Base-by-base conservation (phyloP, 2,888 invertebrate genomes). In the Schizaphis graminum region DNA sequence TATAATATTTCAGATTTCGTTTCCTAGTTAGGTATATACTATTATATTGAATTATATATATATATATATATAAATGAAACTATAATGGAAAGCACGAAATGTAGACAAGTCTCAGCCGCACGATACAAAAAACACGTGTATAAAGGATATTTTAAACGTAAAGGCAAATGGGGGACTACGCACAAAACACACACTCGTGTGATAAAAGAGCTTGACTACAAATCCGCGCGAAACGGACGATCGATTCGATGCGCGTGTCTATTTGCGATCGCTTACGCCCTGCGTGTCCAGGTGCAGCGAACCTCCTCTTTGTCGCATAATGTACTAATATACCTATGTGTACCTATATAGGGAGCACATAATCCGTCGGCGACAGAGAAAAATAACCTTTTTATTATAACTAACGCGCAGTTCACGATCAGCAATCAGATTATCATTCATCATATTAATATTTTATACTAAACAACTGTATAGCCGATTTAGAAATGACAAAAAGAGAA, bases 191-290 rank as follows among this genome's bases (percentile, higher is more conserved):
- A 57, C 26, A 77, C 21, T 35, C 21, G 77, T 35, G 35, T 77
- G 77, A 35, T 35, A 77, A 77, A 77, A 41, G 77, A 67, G 77
- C 35, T 77, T 35, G 35, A 77, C 77, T 8, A 77, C 35, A 77
- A 77, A 77, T 77, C 77, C 21, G 35, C 8, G 8, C 77, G 3
- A 77, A 77, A 49, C n/a, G 87, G 53, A 88, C 53, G n/a, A 88
- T 88, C 87, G 87, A 88, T 88, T 88, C 53, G 87, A 35, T 24
- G 88, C 88, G n/a, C 53, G 53, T 35, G 53, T 35, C 88, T 88
- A 28, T 53, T 2, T 35, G 67, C n/a, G 67, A 67, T 16, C 67
- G 21, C 67, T 67, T 67, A n/a, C 67, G 16, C 67, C 5, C n/a
- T n/a, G 77, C 21, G 77, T 35, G 77, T 77, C 77, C 77, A 77